A percentile compares a stretch with the other conserved stretches of the same genome.
Evolutionary conservation across 2,113 vertebrate species (phyloP).

Genomic region (Anolis carolinensis): DNA sequence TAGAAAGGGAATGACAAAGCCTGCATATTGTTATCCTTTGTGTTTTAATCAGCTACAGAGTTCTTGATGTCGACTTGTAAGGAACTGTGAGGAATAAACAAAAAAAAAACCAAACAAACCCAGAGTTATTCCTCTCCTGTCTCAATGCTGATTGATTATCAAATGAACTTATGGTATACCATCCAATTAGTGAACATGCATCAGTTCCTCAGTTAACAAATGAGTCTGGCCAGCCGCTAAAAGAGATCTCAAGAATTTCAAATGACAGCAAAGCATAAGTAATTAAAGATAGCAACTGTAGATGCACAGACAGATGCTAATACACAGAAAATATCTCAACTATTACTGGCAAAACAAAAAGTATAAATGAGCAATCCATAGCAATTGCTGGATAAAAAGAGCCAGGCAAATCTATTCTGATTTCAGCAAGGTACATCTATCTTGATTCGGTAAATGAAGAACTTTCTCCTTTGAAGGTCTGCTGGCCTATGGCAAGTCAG

Average conservation of each 20-base stretch:
- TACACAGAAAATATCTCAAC: background rate
- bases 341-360: conserved; percentile 29
- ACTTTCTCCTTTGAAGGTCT: background rate
- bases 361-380: conserved; percentile 18
- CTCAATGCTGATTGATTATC: conserved; percentile 17
- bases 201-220: conserved; percentile 32
- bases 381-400: background rate
- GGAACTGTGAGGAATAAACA: conserved; percentile 40
- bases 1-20: conserved; percentile 28
- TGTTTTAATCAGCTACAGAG: conserved; percentile 30
- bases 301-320: conserved; percentile 9
- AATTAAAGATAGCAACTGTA: conserved; percentile 30
- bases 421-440: background rate
- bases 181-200: background rate
- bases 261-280: conserved; percentile 37
- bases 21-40: conserved; percentile 18
- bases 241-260: background rate
- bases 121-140: background rate
- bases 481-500: background rate
- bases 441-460: background rate
- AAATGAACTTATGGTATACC: conserved; percentile 28
- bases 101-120: background rate
- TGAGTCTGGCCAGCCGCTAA: background rate
- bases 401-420: no score
- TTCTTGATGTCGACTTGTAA: conserved; percentile 17